A percentile compares a stretch with the other conserved stretches of the same genome.
Evolutionary conservation across 1,140 invertebrate genomes (phyloP).

Genomic region (Latrodectus geometricus): DNA sequence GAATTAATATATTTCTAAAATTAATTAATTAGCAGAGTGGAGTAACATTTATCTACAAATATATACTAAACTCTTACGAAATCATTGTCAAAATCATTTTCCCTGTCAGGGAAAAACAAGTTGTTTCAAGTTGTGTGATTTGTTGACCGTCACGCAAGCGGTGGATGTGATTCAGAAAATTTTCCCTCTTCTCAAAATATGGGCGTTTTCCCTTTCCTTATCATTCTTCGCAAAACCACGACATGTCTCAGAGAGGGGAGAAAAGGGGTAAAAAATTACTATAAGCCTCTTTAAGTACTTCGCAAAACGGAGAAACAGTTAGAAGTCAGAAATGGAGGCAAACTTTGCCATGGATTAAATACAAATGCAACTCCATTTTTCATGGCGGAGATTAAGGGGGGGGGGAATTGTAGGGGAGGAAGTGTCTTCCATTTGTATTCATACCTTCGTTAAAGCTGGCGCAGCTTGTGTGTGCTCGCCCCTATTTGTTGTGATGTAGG

Average conservation of each 20-base stretch:
- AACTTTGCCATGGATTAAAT: constrained; percentile 15
- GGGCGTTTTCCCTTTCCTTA: constrained; percentile 23
- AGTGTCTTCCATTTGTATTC: constrained; percentile 1
- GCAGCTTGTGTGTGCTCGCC: not conserved
- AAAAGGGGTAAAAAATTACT: not conserved
- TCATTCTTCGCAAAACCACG: constrained; percentile 18
- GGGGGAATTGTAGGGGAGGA: not conserved
- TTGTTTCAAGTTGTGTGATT: constrained; percentile 16
- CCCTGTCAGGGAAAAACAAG: not conserved
- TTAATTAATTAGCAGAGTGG: too few species aligned
- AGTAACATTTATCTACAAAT: too few species aligned
- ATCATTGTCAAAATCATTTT: not conserved
- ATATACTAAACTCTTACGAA: too few species aligned
- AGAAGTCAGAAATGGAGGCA: constrained; percentile 13
- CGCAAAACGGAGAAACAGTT: constrained; percentile 7
- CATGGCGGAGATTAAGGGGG: not conserved
- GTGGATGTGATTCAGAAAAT: not conserved
- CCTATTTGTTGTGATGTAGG: not conserved
- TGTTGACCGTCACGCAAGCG: constrained; percentile 12
- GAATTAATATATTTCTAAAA: too few species aligned
- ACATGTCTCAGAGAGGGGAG: not conserved
- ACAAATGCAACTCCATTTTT: constrained; percentile 27
- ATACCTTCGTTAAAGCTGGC: not conserved
- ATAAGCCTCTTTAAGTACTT: not conserved
- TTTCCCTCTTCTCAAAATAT: not conserved